Conservation (phyloP, 2,888 invertebrate species). For the Branchipolynoe longqiensis region DNA sequence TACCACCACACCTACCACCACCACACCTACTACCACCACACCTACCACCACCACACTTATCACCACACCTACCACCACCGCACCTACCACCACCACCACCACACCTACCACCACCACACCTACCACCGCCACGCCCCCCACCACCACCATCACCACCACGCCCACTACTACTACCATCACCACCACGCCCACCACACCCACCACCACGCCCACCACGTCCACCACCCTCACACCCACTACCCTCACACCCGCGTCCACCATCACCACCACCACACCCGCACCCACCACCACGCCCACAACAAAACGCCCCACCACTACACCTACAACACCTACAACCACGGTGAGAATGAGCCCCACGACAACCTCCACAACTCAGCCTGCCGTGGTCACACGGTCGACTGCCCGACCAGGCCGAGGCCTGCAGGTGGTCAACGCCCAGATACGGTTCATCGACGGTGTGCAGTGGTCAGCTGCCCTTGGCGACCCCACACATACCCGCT, state of each 20-base stretch:
- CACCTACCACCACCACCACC: background rate
- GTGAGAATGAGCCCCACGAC: background rate
- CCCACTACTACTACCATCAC: background rate
- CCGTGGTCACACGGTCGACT: background rate
- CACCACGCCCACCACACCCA: background rate
- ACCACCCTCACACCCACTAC: background rate
- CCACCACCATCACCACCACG: background rate
- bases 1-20: slow-evolving; percentile 44
- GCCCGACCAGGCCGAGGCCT: background rate
- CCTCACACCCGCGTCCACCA: background rate
- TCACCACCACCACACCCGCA: background rate
- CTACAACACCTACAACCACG: background rate
- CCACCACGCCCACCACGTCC: background rate
- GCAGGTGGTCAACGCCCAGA: background rate
- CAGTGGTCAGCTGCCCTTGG: background rate
- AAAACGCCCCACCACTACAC: background rate
- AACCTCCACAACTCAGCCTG: background rate
- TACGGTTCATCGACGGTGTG: slow-evolving; percentile 14
- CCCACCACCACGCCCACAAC: background rate
- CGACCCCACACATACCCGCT: background rate
- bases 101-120: background rate
- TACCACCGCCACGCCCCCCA: background rate
- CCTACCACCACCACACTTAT: background rate
- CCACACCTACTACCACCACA: background rate
- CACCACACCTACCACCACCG: background rate